These are phyloP conservation scores for Agonopterix heracliana DNA, from an alignment of 2,888 invertebrate species.

Conservation along the genomic window DNA sequence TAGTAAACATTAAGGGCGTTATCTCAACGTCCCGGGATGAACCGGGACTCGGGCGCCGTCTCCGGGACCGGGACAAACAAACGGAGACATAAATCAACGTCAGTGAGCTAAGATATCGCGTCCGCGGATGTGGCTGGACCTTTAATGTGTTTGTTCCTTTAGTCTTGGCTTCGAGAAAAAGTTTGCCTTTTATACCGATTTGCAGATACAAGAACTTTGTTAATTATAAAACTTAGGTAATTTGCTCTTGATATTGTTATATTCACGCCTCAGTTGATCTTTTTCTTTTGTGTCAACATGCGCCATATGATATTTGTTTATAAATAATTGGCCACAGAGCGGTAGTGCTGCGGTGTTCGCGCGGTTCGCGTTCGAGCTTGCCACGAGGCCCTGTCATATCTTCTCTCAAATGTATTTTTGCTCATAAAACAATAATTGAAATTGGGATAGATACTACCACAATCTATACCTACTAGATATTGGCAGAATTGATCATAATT, in stretches of 20 bases:
- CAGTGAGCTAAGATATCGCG: conserved; percentile 65
- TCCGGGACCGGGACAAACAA: conserved; percentile 67
- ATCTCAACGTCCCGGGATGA: conserved; percentile 53
- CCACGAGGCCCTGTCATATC: too few relatives aligned
- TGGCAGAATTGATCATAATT: too few relatives aligned
- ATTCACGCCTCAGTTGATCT: too few relatives aligned
- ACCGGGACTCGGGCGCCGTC: conserved; percentile 47
- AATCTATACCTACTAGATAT: too few relatives aligned
- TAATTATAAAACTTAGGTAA: neutral
- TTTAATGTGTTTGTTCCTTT: conserved; percentile 63
- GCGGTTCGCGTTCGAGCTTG: too few relatives aligned
- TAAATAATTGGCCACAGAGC: too few relatives aligned
- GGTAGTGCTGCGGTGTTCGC: too few relatives aligned
- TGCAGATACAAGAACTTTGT: neutral
- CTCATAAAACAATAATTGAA: too few relatives aligned
- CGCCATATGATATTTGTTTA: too few relatives aligned
- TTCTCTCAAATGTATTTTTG: too few relatives aligned
- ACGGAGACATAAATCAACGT: conserved; percentile 72
- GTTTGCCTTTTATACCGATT: conserved; percentile 33
- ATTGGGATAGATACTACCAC: too few relatives aligned
- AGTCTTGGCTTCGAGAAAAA: conserved; percentile 29
- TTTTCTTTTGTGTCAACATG: too few relatives aligned
- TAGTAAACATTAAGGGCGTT: conserved; percentile 56
- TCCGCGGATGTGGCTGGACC: conserved; percentile 46
- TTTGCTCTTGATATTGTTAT: neutral